Evolutionary conservation across 2,113 vertebrate species (phyloP).

Genomic region (Rallus limicola): DNA sequence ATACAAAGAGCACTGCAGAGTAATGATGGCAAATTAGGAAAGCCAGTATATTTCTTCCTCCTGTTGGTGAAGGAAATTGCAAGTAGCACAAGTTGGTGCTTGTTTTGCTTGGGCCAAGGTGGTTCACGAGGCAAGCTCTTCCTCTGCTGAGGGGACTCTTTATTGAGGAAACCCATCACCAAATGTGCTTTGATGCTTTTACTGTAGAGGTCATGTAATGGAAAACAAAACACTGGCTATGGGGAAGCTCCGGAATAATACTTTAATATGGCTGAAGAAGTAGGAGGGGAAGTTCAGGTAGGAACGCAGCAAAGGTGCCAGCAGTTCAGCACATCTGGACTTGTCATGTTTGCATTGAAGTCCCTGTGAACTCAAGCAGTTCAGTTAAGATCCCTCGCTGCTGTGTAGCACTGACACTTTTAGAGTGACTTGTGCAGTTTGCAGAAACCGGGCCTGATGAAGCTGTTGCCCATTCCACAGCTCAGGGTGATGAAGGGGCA

Average conservation of each 20-base stretch:
- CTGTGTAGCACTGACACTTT: accelerated
- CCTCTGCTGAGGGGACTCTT: neutral
- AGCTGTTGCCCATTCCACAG: neutral
- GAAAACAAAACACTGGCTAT: neutral
- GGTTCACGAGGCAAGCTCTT: neutral
- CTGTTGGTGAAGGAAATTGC: neutral
- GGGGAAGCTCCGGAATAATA: neutral
- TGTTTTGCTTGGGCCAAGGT: neutral
- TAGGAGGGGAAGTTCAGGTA: neutral
- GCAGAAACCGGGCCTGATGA: neutral
- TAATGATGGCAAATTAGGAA: neutral
- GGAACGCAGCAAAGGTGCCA: neutral
- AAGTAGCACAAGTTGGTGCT: neutral
- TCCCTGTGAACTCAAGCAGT: neutral
- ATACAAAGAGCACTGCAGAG: neutral
- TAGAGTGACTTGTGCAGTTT: no score
- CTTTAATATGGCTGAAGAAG: neutral
- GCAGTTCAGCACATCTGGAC: neutral
- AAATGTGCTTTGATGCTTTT: neutral
- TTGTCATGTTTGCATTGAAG: neutral
- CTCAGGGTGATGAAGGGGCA: neutral
- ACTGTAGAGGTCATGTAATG: neutral
- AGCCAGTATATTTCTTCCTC: neutral
- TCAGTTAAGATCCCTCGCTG: neutral
- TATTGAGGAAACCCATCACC: neutral